Evolutionary conservation across 2,797 vertebrate genomes (phyloP).

Genomic region (Graptemys geographica): DNA sequence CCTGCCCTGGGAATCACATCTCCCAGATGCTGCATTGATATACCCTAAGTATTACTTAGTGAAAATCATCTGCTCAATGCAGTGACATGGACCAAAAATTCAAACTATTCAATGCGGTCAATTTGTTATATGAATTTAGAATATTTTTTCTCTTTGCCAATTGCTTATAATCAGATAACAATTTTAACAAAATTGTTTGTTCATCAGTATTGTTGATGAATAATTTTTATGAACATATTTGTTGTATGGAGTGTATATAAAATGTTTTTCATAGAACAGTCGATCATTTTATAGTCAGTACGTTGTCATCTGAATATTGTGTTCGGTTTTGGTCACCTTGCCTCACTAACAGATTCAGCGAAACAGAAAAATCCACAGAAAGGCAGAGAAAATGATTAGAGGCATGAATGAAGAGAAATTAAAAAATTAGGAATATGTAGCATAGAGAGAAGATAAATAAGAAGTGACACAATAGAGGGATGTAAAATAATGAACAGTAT

Average conservation of each 20-base stretch:
- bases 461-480: background rate
- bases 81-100: background rate
- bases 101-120: background rate
- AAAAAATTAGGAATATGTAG: background rate
- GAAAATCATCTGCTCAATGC: background rate
- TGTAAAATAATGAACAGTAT: background rate
- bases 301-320: background rate
- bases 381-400: background rate
- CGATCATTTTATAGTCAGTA: background rate
- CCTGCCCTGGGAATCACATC: background rate
- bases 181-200: background rate
- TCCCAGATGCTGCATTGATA: background rate
- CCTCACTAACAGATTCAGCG: background rate
- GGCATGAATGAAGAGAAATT: background rate
- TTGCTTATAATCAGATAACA: background rate
- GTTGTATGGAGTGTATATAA: background rate
- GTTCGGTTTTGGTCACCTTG: background rate
- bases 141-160: accelerated
- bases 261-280: background rate
- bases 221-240: background rate
- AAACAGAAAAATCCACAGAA: background rate
- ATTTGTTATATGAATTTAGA: background rate
- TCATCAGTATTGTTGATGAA: background rate
- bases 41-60: background rate
- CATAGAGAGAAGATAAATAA: background rate